Percentiles rank a stretch among this genome's conserved stretches.
phyloP scores from a whole-genome alignment of 2,113 vertebrate species.

The Pandion haliaetus region DNA sequence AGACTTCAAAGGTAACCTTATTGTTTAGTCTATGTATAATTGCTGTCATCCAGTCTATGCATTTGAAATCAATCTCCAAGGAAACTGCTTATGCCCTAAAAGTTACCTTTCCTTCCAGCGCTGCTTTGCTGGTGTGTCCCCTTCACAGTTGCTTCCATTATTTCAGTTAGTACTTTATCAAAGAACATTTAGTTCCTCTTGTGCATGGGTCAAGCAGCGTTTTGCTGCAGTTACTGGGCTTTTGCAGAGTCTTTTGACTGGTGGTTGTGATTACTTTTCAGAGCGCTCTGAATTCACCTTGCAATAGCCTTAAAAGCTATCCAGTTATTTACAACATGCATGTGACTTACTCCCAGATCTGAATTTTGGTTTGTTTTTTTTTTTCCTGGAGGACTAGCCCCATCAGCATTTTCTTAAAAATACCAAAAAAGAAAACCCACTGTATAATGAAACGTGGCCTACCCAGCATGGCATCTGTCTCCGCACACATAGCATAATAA shows the following conservation, averaged over 20 bases:
- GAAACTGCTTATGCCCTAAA: not conserved
- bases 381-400: not conserved
- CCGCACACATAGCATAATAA: slow-evolving; percentile 98
- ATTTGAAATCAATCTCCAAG: not conserved
- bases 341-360: not conserved
- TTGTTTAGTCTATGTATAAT: not conserved
- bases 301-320: not conserved
- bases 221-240: not conserved
- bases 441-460: slow-evolving; percentile 35
- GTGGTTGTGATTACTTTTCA: not conserved
- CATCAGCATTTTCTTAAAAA: not conserved
- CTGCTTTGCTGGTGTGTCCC: not conserved
- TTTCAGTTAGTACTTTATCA: not conserved
- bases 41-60: not conserved
- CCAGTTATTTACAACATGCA: not conserved
- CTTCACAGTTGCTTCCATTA: not conserved
- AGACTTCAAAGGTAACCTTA: not conserved
- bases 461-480: slow-evolving; percentile 95
- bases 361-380: not conserved
- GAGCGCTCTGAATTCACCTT: not conserved
- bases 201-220: not conserved
- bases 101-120: not conserved
- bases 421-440: not conserved
- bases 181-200: not conserved
- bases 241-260: not conserved